These are phyloP conservation scores for Potorous gilbertii DNA, from an alignment of 2,797 vertebrate genomes.

Conservation along the genomic window DNA sequence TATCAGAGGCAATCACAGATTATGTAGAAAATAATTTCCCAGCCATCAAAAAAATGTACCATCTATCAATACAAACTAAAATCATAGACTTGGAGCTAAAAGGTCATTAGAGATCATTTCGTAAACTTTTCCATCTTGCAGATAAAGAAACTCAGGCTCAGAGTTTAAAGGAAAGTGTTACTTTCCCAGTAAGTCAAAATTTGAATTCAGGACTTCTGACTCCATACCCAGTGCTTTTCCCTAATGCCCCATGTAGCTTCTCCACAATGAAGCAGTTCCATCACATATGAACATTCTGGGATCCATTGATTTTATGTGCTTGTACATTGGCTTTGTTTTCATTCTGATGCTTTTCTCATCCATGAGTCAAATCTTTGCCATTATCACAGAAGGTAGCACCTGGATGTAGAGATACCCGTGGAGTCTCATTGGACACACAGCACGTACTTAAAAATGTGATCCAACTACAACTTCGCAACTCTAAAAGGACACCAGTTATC, in stretches of 20 bases:
- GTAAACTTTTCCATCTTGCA: neutral
- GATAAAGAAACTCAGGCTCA: neutral
- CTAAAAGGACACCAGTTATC: neutral
- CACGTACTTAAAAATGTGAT: neutral
- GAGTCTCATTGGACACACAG: neutral
- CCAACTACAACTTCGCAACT: neutral
- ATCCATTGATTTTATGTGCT: neutral
- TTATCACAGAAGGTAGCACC: neutral
- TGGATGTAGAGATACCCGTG: neutral
- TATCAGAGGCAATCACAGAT: neutral
- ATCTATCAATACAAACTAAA: neutral
- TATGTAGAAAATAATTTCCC: neutral
- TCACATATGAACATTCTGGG: neutral
- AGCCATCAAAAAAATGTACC: neutral
- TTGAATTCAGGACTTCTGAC: neutral
- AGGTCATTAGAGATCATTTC: neutral
- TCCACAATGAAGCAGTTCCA: neutral
- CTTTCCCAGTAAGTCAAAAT: neutral
- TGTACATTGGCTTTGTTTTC: neutral
- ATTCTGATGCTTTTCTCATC: neutral
- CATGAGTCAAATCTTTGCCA: neutral
- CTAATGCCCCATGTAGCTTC: neutral
- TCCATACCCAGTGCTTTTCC: neutral
- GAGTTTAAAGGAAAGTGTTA: neutral
- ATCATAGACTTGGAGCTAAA: neutral